Base-by-base conservation (phyloP, 2,888 invertebrate genomes). In the Eurois occulta region DNA sequence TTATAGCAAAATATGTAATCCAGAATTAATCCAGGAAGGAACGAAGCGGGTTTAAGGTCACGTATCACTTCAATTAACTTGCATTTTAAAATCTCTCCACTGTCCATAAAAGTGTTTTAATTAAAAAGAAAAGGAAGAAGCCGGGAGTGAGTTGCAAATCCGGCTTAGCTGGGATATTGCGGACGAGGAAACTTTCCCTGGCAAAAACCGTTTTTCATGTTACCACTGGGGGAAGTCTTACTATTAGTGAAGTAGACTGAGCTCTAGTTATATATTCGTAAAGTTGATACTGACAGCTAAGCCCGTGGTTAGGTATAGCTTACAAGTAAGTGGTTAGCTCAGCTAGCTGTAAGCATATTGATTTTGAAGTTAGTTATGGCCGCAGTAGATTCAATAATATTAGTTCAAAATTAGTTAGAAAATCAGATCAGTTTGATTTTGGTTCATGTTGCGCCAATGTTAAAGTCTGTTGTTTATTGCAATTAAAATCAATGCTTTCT, bases 141-240 rank as follows among this genome's bases (percentile, higher is more conserved):
- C 89, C 90, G 89, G 89, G 92, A 94, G 93, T 92, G 94, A 95
- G 94, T 94, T 94, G 95, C 95, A 95, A 95, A 96, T 95, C 95
- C 95, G 93, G 94, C 93, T 95, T 94, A 94, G 91, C 91, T 87
- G 87, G 92, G 92, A 94, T 94, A 94, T 94, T 93, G 91, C 91
- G 91, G 92, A 92, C 87, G 87, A 85, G 91, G 90, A 93, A 95
- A 95, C 91, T 94, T 94, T 94, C 88, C 88, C 91, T 89, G 87
- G 90, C 79, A 88, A 90, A 93, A 93, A 94, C 90, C 92, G 92
- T 92, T 94, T 94, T 94, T 94, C 94, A 94, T 94, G 90, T 91
- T 91, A 86, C 90, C 83, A 75, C 84, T 86, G 89, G 86, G 87
- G 86, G 84, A 83, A 87, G 81, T 84, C 83, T 86, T 89, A 86